Evolutionary conservation across 1,140 invertebrate species (phyloP).

Genomic region (Aphaenogaster ashmeadi): DNA sequence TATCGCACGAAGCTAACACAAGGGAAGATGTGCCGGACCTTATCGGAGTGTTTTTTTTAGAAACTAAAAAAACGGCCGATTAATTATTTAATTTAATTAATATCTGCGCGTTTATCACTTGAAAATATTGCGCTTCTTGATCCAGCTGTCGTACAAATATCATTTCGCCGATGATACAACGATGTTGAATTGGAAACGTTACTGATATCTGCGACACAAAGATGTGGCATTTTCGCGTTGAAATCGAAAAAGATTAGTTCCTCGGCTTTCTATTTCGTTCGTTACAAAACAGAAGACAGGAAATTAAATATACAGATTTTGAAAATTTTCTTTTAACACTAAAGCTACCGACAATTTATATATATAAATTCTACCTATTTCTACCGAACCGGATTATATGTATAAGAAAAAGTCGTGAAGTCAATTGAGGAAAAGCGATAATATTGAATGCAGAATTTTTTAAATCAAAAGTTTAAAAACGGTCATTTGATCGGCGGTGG

Average conservation of each 20-base stretch:
- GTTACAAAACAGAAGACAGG: background rate
- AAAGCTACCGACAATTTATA: no score
- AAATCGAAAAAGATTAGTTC: background rate
- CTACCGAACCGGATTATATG: no score
- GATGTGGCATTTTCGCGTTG: background rate
- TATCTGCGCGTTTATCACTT: background rate
- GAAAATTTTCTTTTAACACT: background rate
- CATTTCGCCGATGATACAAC: background rate
- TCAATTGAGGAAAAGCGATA: no score
- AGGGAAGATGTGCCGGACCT: background rate
- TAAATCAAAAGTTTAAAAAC: no score
- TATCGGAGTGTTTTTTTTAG: background rate
- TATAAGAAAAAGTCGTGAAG: no score
- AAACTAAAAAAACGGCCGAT: background rate
- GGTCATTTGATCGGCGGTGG: no score
- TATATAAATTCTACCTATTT: no score
- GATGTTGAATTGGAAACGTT: background rate
- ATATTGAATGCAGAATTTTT: no score
- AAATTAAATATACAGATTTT: background rate
- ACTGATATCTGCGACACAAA: background rate
- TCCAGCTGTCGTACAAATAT: background rate
- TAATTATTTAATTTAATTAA: conserved; percentile 11
- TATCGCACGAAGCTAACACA: background rate
- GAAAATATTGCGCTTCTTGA: background rate
- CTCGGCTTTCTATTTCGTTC: background rate